phyloP scores from a whole-genome alignment of 2,797 vertebrate species.

The Aphelocoma californica region DNA sequence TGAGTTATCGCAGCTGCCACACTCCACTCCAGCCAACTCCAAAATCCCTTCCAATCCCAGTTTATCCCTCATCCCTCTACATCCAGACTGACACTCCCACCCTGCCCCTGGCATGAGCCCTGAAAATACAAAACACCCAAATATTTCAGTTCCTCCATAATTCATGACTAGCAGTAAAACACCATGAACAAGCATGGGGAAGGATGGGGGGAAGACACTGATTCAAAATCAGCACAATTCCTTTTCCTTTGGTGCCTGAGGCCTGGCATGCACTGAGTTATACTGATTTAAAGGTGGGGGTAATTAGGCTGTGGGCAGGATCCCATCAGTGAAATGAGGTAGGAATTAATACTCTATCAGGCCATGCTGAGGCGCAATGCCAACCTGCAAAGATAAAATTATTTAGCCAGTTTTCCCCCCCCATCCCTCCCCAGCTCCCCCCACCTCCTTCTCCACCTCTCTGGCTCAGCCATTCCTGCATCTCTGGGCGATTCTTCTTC shows the following conservation, averaged over 20 bases:
- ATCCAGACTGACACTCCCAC: background rate
- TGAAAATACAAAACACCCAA: accelerated
- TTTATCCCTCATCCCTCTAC: background rate
- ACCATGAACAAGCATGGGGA: accelerated
- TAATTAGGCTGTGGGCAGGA: background rate
- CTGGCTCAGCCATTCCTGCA: accelerated
- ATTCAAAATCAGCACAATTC: background rate
- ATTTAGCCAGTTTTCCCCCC: background rate
- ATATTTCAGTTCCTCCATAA: background rate
- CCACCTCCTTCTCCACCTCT: background rate
- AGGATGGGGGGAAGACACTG: background rate
- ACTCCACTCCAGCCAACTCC: background rate
- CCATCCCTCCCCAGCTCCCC: background rate
- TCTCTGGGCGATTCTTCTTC: background rate
- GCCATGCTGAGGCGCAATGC: background rate
- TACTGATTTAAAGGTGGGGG: background rate
- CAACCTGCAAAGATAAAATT: background rate
- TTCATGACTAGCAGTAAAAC: background rate
- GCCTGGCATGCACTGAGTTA: background rate
- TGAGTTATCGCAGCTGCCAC: background rate
- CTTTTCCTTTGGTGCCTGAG: background rate
- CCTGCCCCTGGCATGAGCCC: background rate
- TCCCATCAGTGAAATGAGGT: background rate
- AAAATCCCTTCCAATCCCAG: background rate
- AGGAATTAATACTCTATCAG: background rate